These are phyloP conservation scores for Tetragonula clypearis DNA, from an alignment of 1,140 invertebrate species.

Conservation along the genomic window DNA sequence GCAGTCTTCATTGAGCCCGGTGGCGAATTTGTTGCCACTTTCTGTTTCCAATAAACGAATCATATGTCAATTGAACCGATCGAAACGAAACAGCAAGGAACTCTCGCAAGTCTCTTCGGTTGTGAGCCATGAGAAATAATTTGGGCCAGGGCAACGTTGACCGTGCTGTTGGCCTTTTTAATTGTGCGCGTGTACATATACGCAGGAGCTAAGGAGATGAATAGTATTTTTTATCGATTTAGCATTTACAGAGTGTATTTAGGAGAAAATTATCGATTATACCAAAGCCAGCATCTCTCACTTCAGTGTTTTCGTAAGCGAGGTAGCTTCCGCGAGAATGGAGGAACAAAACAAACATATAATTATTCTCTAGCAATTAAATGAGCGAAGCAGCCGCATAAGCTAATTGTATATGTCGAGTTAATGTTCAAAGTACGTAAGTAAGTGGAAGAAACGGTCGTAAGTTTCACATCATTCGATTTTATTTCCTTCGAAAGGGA, in stretches of 20 bases:
- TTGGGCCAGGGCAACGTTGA: slow-evolving; percentile 24
- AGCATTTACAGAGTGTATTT: slow-evolving; percentile 64
- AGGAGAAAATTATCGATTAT: slow-evolving; percentile 56
- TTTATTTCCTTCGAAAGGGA: neutral
- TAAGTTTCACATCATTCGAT: neutral
- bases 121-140: slow-evolving; percentile 23
- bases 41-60: slow-evolving; percentile 10
- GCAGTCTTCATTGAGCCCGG: neutral
- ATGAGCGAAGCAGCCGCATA: slow-evolving; percentile 30
- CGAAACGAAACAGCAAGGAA: neutral
- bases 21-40: neutral
- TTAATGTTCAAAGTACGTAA: slow-evolving; percentile 62
- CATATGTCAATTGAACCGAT: slow-evolving; percentile 25
- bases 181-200: slow-evolving; percentile 55
- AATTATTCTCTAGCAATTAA: slow-evolving; percentile 43
- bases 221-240: slow-evolving; percentile 71
- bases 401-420: slow-evolving; percentile 61
- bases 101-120: slow-evolving; percentile 27
- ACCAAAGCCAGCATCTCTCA: slow-evolving; percentile 61
- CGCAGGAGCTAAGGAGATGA: slow-evolving; percentile 39
- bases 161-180: slow-evolving; percentile 31
- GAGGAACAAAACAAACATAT: slow-evolving; percentile 44
- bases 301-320: slow-evolving; percentile 32
- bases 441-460: slow-evolving; percentile 14
- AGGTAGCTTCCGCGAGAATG: slow-evolving; percentile 30